Evolutionary conservation across 2,113 vertebrate species (phyloP).

Genomic region (Pseudorectes ferrugineus): DNA sequence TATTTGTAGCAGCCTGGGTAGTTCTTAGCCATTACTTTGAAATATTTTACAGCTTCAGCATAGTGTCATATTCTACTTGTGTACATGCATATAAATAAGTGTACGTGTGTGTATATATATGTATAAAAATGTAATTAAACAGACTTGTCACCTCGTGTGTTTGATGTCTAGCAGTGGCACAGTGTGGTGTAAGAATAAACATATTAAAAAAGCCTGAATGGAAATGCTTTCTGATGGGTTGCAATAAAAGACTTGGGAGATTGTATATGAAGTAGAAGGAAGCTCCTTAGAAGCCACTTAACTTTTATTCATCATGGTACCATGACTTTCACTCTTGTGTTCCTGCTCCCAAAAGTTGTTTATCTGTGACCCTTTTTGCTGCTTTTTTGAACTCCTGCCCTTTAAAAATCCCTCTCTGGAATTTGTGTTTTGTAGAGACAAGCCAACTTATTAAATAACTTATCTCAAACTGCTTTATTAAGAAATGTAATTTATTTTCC

Average conservation of each 20-base stretch:
- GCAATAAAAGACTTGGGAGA: neutral
- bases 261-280: neutral
- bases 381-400: neutral
- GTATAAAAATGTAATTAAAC: neutral
- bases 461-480: neutral
- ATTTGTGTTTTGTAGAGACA: neutral
- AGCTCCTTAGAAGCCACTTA: neutral
- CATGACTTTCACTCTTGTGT: neutral
- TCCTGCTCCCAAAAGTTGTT: neutral
- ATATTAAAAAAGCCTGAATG: neutral
- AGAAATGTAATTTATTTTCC: neutral
- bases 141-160: neutral
- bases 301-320: neutral
- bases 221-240: neutral
- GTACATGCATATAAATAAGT: neutral
- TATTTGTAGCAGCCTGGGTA: neutral
- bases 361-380: neutral
- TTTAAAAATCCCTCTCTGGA: neutral
- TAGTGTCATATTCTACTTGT: neutral
- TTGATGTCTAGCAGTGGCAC: neutral
- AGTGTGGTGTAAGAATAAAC: neutral
- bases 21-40: neutral
- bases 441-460: neutral
- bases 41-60: neutral
- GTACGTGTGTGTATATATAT: neutral